Percentiles rank a stretch among this genome's conserved stretches.
Evolutionary conservation across 2,797 vertebrate genomes (phyloP).

Genomic region (Falco peregrinus): DNA sequence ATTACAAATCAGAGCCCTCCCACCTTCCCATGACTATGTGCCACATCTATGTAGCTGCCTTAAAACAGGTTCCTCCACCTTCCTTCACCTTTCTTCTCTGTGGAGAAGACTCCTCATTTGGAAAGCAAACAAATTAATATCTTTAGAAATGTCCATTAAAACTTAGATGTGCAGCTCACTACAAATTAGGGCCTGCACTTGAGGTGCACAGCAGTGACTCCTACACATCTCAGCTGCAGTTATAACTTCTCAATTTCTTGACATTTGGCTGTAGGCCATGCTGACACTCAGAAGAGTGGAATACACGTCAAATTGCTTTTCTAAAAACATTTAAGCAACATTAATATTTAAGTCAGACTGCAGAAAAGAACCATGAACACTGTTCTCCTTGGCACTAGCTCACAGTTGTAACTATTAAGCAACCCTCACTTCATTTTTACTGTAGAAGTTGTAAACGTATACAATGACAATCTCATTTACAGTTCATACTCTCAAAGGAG

Average conservation of each 20-base stretch:
- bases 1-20: not conserved
- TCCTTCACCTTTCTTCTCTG: not conserved
- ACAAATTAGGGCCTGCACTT: not conserved
- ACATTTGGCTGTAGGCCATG: slow-evolving; percentile 29
- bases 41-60: not conserved
- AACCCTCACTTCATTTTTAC: not conserved
- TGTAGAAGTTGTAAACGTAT: not conserved
- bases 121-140: slow-evolving; percentile 15
- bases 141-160: slow-evolving; percentile 7
- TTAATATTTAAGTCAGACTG: slow-evolving; percentile 29
- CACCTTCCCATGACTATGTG: not conserved
- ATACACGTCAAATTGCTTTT: slow-evolving; percentile 1
- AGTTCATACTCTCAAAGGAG: not conserved
- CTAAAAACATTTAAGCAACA: slow-evolving; percentile 30
- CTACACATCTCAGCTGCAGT: not conserved
- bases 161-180: not conserved
- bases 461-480: not conserved
- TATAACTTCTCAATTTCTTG: slow-evolving; percentile 5
- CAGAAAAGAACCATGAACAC: not conserved
- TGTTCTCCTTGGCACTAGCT: not conserved
- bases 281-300: not conserved
- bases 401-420: not conserved
- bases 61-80: not conserved
- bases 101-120: not conserved
- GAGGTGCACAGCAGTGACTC: not conserved